These are phyloP conservation scores for Nibea albiflora DNA, from an alignment of 2,113 vertebrate species.

Conservation along the genomic window DNA sequence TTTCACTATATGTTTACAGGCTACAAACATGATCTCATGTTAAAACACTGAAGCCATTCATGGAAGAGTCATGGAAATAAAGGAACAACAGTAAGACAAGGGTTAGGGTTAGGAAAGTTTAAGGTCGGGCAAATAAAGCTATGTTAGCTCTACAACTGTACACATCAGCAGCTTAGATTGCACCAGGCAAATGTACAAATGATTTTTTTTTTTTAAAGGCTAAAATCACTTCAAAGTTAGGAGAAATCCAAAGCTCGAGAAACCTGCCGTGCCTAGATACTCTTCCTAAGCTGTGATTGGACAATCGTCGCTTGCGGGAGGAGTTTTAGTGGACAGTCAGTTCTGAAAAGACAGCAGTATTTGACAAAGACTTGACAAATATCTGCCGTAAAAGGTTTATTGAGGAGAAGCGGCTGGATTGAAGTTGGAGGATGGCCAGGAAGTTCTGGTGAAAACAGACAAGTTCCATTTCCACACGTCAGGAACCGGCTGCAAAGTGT, in stretches of 20 bases:
- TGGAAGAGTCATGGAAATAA: neutral
- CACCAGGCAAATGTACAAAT: neutral
- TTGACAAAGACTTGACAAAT: conserved; percentile 1
- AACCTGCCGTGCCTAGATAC: neutral
- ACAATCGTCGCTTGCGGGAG: neutral
- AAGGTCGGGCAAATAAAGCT: neutral
- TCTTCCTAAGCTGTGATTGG: neutral
- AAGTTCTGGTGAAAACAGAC: neutral
- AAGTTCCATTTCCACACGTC: conserved; percentile 8
- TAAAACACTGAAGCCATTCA: neutral
- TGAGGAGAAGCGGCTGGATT: conserved; percentile 6
- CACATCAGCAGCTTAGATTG: neutral
- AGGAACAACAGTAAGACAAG: neutral
- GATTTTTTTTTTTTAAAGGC: neutral
- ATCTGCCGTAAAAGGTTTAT: neutral
- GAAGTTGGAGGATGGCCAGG: neutral
- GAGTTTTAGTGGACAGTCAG: neutral
- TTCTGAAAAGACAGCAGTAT: conserved; percentile 9
- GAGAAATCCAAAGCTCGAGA: neutral
- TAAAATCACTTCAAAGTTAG: neutral
- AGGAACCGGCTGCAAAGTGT: neutral
- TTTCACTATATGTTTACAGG: neutral
- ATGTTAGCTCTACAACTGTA: neutral
- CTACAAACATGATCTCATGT: neutral
- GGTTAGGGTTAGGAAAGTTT: too few species aligned